Evolutionary conservation across 2,113 vertebrate genomes (phyloP), one percentile per base, ranked within the genome.

Genomic region (Ptyas mucosa): DNA sequence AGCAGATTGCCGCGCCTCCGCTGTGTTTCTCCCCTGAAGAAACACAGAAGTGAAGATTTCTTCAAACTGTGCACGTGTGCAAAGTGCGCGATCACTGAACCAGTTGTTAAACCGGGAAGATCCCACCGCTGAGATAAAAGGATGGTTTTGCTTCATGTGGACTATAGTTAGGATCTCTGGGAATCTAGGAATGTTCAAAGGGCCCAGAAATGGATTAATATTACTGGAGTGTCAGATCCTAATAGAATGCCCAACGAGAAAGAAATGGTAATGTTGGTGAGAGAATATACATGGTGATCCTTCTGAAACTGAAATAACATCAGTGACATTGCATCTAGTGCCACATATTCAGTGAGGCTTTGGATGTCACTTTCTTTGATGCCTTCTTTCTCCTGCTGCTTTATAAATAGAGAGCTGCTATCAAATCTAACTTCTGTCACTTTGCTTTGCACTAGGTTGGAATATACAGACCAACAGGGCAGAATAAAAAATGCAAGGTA

Each of bases 401-500:
- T 85, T 29, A 18, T 55, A 85, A 89, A 51, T 11, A 85, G 18
- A 54, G 14, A 23, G 29, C 21, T 87, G 46, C 43, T 90, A 23
- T n/a, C 23, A 55, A n/a, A 7, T 9, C 43, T 91, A 39, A 94
- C 49, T 90, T 69, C 20, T 91, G 23, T 57, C 57, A 49, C 34
- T 94, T 87, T 87, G 20, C 94, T 96, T 94, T 55, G 87, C 89
- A 94, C 96, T 96, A 99, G 98, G 96, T 94, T 98, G 97, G 98
- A 98, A 92, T 98, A 98, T 89, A 95, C 98, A 95, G 99, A 99
- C 94, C 99, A 99, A 91, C 99, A 99, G 94, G 99, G 99, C 94
- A 98, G 99, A 97, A 99, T 99, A 94, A 99, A 99, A 98, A 99
- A 99, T 96, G 99, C 99, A 97, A 99, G 98, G 99, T 99, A 98